Conservation (phyloP, 2,888 invertebrate genomes). For the Cantharis lateralis region DNA sequence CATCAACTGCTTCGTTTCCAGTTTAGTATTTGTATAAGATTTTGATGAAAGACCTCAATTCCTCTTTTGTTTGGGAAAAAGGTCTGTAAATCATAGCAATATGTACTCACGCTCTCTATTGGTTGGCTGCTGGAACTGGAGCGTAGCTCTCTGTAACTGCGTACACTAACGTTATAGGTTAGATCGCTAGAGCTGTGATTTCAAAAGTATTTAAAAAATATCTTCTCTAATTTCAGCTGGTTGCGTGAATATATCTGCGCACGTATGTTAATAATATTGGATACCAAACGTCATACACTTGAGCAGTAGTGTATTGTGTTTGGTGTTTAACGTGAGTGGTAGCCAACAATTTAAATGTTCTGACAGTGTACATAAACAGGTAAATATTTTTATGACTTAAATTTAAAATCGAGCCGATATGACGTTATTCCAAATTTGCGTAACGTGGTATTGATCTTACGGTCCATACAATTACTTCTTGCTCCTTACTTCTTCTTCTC, state of each 20-base stretch:
- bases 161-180: background rate
- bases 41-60: too few relatives aligned
- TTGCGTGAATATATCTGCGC: conserved; percentile 19
- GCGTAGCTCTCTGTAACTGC: background rate
- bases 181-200: background rate
- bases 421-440: background rate
- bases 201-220: background rate
- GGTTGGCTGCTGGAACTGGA: background rate
- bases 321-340: conserved; percentile 12
- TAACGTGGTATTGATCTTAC: background rate
- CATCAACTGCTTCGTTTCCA: background rate
- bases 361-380: conserved; percentile 11
- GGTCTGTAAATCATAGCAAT: background rate
- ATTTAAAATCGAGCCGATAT: background rate
- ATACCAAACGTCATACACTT: conserved; percentile 21
- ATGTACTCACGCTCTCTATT: background rate
- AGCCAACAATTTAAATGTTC: conserved; percentile 16
- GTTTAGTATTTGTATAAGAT: background rate
- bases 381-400: background rate
- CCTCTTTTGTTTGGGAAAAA: background rate
- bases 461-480: background rate
- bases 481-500: background rate
- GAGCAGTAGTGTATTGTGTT: conserved; percentile 22
- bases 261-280: conserved; percentile 16
- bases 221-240: conserved; percentile 7